A percentile compares a stretch with the other conserved stretches of the same genome.
Conservation (phyloP, 1,140 invertebrate genomes). For the Polypedilum pembai region DNA sequence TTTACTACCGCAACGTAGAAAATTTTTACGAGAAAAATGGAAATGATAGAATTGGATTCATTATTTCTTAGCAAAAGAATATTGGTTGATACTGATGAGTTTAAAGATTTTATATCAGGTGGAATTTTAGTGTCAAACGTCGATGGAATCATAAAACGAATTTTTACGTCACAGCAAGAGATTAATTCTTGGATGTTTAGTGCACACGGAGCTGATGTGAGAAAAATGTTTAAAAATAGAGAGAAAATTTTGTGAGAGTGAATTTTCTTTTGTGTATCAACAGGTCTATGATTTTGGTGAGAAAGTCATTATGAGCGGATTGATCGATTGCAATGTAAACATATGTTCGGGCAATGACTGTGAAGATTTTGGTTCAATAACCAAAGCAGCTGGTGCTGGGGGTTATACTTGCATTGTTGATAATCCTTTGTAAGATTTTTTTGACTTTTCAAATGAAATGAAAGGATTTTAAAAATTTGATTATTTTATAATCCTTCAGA, state of each 20-base stretch:
- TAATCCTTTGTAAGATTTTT: constrained; percentile 58
- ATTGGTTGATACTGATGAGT: constrained; percentile 34
- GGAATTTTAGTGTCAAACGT: constrained; percentile 39
- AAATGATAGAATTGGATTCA: constrained; percentile 37
- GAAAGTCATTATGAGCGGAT: constrained; percentile 61
- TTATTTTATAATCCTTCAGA: too few species aligned
- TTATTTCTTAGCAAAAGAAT: constrained; percentile 41
- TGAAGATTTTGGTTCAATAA: constrained; percentile 64
- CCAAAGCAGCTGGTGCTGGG: constrained; percentile 60
- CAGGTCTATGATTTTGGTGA: constrained; percentile 54
- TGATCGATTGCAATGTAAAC: constrained; percentile 83
- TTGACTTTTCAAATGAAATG: not conserved
- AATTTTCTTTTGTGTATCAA: not conserved
- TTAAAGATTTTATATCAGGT: constrained; percentile 35
- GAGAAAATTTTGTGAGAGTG: not conserved
- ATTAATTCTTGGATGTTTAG: constrained; percentile 41
- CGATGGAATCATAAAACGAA: constrained; percentile 38
- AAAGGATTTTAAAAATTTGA: too few species aligned
- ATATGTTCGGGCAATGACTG: constrained; percentile 71
- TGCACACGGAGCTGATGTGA: constrained; percentile 38
- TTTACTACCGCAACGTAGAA: not conserved
- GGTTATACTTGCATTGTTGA: constrained; percentile 67
- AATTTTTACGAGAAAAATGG: not conserved
- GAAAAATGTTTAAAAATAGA: not conserved
- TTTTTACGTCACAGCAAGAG: constrained; percentile 37